Base-by-base conservation (phyloP, 2,888 invertebrate genomes). In the Torymus tubicola region DNA sequence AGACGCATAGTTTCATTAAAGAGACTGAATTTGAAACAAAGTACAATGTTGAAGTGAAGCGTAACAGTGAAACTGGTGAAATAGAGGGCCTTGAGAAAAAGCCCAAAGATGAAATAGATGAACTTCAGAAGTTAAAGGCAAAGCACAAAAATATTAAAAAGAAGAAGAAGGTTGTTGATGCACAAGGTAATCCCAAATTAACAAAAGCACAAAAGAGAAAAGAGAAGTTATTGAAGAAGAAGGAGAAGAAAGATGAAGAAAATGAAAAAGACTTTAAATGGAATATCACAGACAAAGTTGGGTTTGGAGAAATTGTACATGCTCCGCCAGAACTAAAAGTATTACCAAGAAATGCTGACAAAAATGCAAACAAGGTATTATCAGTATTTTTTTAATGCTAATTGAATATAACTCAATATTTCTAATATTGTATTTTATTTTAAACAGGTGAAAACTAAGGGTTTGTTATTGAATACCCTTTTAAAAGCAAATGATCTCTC, bases 251-350 rank as follows among this genome's bases (percentile, higher is more conserved):
- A 85, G 74, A 87, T 69, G 85, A 89, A 60, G 87, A 89, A 24
- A 86, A 88, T 75, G 83, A 87, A 1, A 91, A 92, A 57, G 93
- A 93, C 71, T 93, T 93, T 87, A 91, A 91, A 81, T 31, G 31
- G 31, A 92, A 85, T 14, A 87, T 89, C 42, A 84, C 84, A 68
- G 96, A 96, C 89, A 91, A 92, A 67, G 92, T 96, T 24, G 88
- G 92, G 87, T 96, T 96, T 91, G 96, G 96, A 0, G 96, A 96
- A 87, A 92, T 94, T 70, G 94, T 93, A 2, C 94, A 95, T 90
- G 95, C 93, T 71, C 96, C 96, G 76, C 96, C 96, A 53, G 90
- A 92, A 72, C 91, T 96, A 58, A 91, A 88, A 60, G 88, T 91
- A 2, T 88, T 91, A 70, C 94, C 94, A 1, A 92, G 91, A 77